Conservation (phyloP, 2,113 vertebrate species). For the Hippocampus abdominalis region DNA sequence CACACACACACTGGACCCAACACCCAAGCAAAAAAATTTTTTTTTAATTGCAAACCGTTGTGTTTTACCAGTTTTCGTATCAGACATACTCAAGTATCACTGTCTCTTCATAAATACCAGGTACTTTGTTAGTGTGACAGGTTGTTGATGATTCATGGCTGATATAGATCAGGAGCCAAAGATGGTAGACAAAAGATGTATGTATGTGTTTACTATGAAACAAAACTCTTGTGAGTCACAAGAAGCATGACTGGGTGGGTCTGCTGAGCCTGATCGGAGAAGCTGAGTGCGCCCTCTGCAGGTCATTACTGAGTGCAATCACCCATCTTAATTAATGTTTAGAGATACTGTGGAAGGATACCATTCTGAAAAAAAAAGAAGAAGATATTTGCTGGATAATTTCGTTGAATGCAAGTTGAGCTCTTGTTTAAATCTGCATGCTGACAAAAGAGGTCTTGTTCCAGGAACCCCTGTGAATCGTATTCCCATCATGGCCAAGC, state of each 20-base stretch:
- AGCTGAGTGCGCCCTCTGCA: constrained; percentile 62
- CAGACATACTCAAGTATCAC: neutral
- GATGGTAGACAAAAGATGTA: constrained; percentile 15
- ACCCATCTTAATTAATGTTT: neutral
- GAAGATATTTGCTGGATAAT: neutral
- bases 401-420: neutral
- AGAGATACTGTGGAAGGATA: neutral
- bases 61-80: neutral
- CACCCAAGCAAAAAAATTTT: neutral
- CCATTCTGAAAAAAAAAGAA: neutral
- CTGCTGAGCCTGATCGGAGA: constrained; percentile 14
- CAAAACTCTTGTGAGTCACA: constrained; percentile 36
- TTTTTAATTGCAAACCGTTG: neutral
- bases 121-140: constrained; percentile 9
- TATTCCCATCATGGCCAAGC: constrained; percentile 99
- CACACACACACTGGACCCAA: neutral
- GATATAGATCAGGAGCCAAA: constrained; percentile 7
- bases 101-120: neutral
- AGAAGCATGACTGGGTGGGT: constrained; percentile 30
- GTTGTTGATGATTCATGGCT: constrained; percentile 7
- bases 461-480: constrained; percentile 94
- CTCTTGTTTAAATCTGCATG: neutral
- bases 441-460: constrained; percentile 13
- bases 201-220: neutral
- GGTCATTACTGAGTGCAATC: constrained; percentile 12